phyloP scores from a whole-genome alignment of 1,140 invertebrate species.

The Bombus superbus region DNA sequence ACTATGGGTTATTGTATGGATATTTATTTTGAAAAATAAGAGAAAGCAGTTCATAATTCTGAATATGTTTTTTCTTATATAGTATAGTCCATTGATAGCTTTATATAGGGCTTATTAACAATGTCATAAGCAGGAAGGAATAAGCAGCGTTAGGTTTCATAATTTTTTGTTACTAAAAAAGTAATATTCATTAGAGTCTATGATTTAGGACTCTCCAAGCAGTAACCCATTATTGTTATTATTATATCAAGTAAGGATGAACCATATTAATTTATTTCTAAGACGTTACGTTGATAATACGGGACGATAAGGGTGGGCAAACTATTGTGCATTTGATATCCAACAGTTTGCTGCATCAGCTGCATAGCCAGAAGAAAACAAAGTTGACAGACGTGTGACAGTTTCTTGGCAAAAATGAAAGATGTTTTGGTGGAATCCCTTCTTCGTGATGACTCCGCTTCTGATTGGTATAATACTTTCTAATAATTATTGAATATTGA shows the following conservation, averaged over 20 bases:
- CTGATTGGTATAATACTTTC: conserved; percentile 77
- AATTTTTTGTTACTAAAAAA: neutral
- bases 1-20: conserved; percentile 71
- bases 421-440: conserved; percentile 75
- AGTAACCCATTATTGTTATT: conserved; percentile 69
- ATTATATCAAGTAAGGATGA: conserved; percentile 64
- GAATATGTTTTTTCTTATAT: conserved; percentile 16
- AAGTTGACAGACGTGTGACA: conserved; percentile 72
- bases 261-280: conserved; percentile 71
- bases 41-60: neutral
- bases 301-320: conserved; percentile 73
- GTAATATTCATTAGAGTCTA: conserved; percentile 11
- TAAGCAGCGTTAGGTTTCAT: neutral
- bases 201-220: conserved; percentile 53
- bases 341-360: conserved; percentile 80
- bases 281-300: conserved; percentile 68
- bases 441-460: conserved; percentile 77
- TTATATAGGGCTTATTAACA: neutral
- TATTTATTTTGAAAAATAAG: conserved; percentile 3
- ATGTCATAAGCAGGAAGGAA: neutral
- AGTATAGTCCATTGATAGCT: neutral
- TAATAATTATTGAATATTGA: conserved; percentile 73
- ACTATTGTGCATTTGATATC: conserved; percentile 81
- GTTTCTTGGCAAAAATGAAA: conserved; percentile 72
- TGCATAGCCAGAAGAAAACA: conserved; percentile 73